These are phyloP conservation scores for Whitmania pigra DNA, from an alignment of 1,140 invertebrate genomes.

Conservation along the genomic window DNA sequence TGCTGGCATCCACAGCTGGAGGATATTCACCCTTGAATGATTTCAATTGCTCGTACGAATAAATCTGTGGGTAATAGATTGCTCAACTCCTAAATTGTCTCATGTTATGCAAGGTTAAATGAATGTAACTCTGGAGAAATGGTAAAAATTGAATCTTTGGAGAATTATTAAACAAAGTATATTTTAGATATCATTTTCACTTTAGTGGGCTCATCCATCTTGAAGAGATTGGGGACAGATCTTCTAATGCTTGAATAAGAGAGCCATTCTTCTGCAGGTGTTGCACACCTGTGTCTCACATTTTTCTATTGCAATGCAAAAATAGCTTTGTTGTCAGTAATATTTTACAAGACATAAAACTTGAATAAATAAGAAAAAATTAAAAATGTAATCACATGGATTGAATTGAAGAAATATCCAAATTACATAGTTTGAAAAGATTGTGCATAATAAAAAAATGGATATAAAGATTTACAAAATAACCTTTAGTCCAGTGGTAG, in stretches of 20 bases:
- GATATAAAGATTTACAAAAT: conserved; percentile 4
- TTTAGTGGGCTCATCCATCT: conserved; percentile 22
- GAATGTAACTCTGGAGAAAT: no score
- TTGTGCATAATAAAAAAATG: background rate
- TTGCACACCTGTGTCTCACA: conserved; percentile 8
- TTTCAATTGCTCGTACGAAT: conserved; percentile 81
- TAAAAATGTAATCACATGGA: no score
- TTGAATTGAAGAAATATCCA: no score
- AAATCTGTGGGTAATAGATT: conserved; percentile 47
- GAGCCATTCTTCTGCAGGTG: conserved; percentile 15
- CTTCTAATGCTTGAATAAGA: conserved; percentile 16
- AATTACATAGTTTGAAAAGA: no score
- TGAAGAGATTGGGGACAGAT: conserved; percentile 19
- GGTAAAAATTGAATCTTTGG: no score
- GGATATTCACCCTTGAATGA: conserved; percentile 79
- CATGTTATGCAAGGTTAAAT: no score
- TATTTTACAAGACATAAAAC: no score
- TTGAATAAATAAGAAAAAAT: no score
- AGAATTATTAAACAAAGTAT: no score
- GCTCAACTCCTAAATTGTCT: no score
- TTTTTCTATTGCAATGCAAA: background rate
- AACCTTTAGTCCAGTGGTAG: conserved; percentile 15
- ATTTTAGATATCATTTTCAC: background rate
- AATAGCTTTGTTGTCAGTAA: background rate
- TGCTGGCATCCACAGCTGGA: conserved; percentile 81